phyloP scores from a whole-genome alignment of 2,888 invertebrate genomes.

The Cephus pulcher region DNA sequence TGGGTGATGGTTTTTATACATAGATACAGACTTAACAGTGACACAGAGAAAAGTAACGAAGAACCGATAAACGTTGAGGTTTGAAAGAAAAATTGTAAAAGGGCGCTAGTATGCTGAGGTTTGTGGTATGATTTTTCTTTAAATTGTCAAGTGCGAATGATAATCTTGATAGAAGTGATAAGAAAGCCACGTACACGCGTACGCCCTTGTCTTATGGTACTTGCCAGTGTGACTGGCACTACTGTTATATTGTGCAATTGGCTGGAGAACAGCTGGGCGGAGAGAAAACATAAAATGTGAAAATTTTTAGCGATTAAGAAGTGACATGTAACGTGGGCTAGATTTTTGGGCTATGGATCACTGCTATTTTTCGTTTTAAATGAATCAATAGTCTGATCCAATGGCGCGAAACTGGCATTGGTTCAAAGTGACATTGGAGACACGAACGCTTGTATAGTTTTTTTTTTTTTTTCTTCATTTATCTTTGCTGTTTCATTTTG shows the following conservation, averaged over 20 bases:
- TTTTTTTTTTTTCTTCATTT: constrained; percentile 29
- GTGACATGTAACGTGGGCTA: too few species aligned
- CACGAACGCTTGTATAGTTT: constrained; percentile 48
- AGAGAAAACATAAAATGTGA: background rate
- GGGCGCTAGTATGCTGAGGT: constrained; percentile 12
- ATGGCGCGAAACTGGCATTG: constrained; percentile 51
- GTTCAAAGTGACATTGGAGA: constrained; percentile 63
- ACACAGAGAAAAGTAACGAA: too few species aligned
- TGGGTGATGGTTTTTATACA: too few species aligned
- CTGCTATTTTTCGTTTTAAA: background rate
- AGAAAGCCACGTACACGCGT: background rate
- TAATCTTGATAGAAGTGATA: background rate
- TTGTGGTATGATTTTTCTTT: constrained; percentile 10
- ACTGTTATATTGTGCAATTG: too few species aligned
- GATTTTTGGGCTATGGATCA: background rate
- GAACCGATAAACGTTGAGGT: too few species aligned
- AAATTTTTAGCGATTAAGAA: background rate
- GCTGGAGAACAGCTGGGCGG: too few species aligned
- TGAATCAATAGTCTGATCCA: constrained; percentile 18
- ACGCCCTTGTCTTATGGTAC: too few species aligned
- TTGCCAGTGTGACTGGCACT: too few species aligned
- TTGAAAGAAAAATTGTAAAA: constrained; percentile 19
- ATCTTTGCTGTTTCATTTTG: constrained; percentile 2
- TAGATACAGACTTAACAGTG: too few species aligned
- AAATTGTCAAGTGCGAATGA: constrained; percentile 4